Evolutionary conservation across 1,140 invertebrate species (phyloP), one percentile per base, ranked within the genome.

Genomic region (Vollenhovia emeryi): DNA sequence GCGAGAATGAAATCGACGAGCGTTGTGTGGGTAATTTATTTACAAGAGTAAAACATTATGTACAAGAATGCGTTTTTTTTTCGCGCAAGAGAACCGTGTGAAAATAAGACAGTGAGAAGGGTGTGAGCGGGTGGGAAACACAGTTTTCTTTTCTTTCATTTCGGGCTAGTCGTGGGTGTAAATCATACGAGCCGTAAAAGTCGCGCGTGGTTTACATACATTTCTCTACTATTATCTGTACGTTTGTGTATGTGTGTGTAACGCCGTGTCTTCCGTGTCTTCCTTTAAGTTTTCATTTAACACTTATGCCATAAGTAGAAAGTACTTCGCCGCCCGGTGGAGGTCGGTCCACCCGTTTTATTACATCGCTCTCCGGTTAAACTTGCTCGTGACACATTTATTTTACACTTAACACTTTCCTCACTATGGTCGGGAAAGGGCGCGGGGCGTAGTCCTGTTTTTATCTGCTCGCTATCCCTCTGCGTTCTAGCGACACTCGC

Each of bases 11-110:
- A n/a, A 71, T 45, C 66, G 30, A 57, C 0, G 7, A 45, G 24
- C 50, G 64, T 90, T 75, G 55, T 88, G 83, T 90, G 89, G 88
- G 86, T 90, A 90, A 86, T 92, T 92, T 92, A 92, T 92, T 92
- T 92, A 92, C 91, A 92, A 92, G 91, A 92, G 91, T 92, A 92
- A 92, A 92, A 92, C 86, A 92, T 91, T 92, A 91, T 92, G 84
- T 92, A 92, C 91, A 92, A 92, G 88, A 89, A 90, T 86, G 85
- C 85, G 73, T 87, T 85, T 69, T 80, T 45, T 79, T 36, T 48
- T 50, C 48, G 48, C 78, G 50, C 66, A 71, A 57, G 82, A 92
- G 87, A 86, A 86, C 66, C 86, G 84, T 91, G 86, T 90, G 83
- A 84, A 88, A 90, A 89, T 62, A 85, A 87, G 60, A 85, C 43